A percentile compares a stretch with the other conserved stretches of the same genome.
Conservation (phyloP, 1,140 invertebrate genomes). For the Eulimnadia texana region DNA sequence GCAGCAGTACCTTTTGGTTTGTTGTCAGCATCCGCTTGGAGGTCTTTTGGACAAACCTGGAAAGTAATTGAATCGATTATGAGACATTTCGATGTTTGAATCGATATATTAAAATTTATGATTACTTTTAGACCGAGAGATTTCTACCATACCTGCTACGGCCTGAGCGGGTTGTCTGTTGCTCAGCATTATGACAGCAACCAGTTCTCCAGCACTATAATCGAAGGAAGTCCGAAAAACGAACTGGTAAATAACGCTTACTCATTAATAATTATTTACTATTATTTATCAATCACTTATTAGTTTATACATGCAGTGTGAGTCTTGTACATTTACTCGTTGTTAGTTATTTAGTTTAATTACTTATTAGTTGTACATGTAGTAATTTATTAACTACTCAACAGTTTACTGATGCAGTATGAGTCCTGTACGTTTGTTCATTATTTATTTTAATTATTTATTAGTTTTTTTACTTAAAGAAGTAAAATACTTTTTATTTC, state of each 20-base stretch:
- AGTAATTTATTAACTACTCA: no score
- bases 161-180: conserved; percentile 82
- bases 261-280: no score
- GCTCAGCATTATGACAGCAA: conserved; percentile 62
- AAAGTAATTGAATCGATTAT: conserved; percentile 49
- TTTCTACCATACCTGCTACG: conserved; percentile 94
- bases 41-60: conserved; percentile 91
- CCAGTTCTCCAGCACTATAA: conserved; percentile 30
- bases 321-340: no score
- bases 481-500: neutral
- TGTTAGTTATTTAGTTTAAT: no score
- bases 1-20: conserved; percentile 88
- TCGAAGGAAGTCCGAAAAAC: conserved; percentile 43
- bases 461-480: neutral
- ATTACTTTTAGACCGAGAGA: conserved; percentile 51
- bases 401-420: no score
- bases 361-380: no score
- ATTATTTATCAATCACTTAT: neutral
- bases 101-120: neutral
- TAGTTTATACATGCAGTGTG: no score
- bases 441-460: no score
- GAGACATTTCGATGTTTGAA: neutral
- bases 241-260: conserved; percentile 44
- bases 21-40: conserved; percentile 78
- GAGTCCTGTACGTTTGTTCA: no score